phyloP scores from a whole-genome alignment of 2,888 invertebrate species.

The Lycocerus yunnanus region DNA sequence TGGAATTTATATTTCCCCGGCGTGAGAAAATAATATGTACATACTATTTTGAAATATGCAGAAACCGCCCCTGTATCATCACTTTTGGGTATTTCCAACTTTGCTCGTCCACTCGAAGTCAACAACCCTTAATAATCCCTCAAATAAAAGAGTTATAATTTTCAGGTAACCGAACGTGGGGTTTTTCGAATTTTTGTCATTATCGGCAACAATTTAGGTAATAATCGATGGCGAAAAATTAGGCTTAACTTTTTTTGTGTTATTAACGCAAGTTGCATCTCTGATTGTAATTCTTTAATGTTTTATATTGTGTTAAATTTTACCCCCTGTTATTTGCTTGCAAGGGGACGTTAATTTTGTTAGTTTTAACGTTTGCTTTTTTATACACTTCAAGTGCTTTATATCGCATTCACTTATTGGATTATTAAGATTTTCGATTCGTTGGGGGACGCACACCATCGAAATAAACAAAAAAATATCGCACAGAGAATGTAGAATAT shows the following conservation, averaged over 20 bases:
- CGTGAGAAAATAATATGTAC: too few species aligned
- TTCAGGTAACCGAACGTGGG: neutral
- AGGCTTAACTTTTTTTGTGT: too few species aligned
- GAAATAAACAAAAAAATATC: too few species aligned
- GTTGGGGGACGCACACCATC: neutral
- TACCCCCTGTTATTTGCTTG: neutral
- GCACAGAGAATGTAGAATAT: neutral
- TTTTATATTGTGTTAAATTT: neutral
- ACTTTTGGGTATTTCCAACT: neutral
- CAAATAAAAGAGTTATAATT: neutral
- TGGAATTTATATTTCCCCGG: neutral
- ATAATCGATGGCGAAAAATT: too few species aligned
- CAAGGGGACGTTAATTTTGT: slow-evolving; percentile 2
- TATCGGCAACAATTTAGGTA: neutral
- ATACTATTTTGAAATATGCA: too few species aligned
- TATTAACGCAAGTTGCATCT: neutral
- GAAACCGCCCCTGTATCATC: neutral
- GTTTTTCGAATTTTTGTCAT: neutral
- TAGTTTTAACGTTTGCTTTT: neutral
- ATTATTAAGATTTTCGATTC: neutral
- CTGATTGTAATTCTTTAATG: neutral
- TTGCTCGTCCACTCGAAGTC: neutral
- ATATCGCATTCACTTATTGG: neutral
- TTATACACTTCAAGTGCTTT: neutral
- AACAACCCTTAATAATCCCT: neutral